Base-by-base conservation (phyloP, 2,113 vertebrate species). In the Neofelis nebulosa region DNA sequence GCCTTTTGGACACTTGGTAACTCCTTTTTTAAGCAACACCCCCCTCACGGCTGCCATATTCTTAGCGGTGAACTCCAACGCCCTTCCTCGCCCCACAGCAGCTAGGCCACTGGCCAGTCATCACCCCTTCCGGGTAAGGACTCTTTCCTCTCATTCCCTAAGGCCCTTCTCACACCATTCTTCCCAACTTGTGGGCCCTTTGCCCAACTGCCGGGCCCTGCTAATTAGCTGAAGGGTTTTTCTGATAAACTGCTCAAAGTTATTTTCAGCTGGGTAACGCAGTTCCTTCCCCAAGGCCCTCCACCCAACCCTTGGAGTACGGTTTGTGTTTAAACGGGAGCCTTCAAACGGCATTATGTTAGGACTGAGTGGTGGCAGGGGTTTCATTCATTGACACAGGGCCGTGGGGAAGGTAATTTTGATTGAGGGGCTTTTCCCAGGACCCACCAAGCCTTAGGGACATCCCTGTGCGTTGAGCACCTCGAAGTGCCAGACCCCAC, bases 401-500 rank as follows among this genome's bases (percentile, higher is more conserved):
- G 79, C 74, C 45, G 1, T 18, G 88, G n/a, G 41, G 36, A 18
- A 45, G 86, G 69, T 13, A 4, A 7, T n/a, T 63, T 11, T n/a
- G 41, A 18, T 31, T 12, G 29, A 55, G 38, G 73, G 36, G 2
- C 23, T 65, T 36, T 79, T 68, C 41, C 66, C 78, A 27, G 89
- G 52, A 66, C 83, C n/a, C 36, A 48, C 4, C 2, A 6, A 68
- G 9, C n/a, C 36, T 76, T 29, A 15, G 7, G 7, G 36, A 76
- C 12, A 31, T 14, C 63, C 7, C 13, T 7, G 7, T 2, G n/a
- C 31, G 7, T 1, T 1, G 7, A 71, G 65, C 27, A 6, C 55
- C 48, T 13, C 4, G 3, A 5, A 1, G 25, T 0, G 36, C 12
- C 48, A 18, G 38, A 31, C 18, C 14, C 66, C 0, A 1, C 4